These are phyloP conservation scores for Sturnus vulgaris DNA, from an alignment of 2,113 vertebrate species.

Conservation along the genomic window DNA sequence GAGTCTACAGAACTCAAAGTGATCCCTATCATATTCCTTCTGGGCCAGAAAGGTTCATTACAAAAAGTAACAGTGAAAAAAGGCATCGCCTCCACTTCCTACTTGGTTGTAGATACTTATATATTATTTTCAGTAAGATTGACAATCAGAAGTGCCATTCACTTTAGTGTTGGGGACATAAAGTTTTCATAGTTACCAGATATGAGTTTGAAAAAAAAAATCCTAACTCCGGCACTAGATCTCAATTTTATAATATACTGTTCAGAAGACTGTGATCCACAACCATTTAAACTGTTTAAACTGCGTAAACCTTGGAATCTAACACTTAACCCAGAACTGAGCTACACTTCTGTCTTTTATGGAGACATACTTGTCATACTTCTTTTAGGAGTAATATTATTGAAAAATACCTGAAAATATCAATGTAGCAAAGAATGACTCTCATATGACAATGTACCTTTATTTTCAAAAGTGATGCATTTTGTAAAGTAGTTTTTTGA, in stretches of 20 bases:
- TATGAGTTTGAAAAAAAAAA: not conserved
- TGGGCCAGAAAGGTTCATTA: not conserved
- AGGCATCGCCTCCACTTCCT: not conserved
- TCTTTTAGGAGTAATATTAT: not conserved
- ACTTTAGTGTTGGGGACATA: not conserved
- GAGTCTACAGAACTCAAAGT: not conserved
- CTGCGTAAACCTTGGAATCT: not conserved
- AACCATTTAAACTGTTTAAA: not conserved
- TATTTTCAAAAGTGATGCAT: not conserved
- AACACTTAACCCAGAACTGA: not conserved
- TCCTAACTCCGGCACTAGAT: fast-evolving
- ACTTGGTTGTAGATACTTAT: not conserved
- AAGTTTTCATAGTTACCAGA: not conserved
- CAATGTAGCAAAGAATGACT: not conserved
- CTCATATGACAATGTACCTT: fast-evolving
- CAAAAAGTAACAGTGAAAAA: not conserved
- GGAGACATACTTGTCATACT: not conserved
- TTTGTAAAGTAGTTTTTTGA: not conserved
- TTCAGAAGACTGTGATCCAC: not conserved
- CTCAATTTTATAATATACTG: not conserved
- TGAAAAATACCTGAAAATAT: not conserved
- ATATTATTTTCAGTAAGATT: not conserved
- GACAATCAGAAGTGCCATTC: not conserved
- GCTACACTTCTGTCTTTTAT: not conserved
- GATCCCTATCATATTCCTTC: not conserved